A percentile compares a stretch with the other conserved stretches of the same genome.
Conservation (phyloP, 2,113 vertebrate genomes). For the Galbula dea region DNA sequence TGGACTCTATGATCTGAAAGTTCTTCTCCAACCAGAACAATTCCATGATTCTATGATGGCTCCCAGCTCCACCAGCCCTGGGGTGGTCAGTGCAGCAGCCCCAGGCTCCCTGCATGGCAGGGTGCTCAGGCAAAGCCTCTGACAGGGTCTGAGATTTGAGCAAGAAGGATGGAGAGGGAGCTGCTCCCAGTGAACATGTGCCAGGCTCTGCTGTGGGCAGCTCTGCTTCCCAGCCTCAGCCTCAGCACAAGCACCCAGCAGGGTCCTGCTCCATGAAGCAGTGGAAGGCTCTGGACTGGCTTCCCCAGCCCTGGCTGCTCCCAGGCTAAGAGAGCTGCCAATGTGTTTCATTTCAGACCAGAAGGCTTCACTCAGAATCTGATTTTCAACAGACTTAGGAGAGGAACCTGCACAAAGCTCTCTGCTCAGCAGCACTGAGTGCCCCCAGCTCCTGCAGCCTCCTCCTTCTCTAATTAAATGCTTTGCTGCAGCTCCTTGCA, state of each 20-base stretch:
- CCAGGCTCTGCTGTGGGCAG: not conserved
- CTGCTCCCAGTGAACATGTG: not conserved
- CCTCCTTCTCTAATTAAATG: not conserved
- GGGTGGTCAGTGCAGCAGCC: not conserved
- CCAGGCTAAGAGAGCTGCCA: not conserved
- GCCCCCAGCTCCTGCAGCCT: not conserved
- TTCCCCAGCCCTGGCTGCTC: not conserved
- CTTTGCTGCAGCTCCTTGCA: not conserved
- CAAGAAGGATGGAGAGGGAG: not conserved
- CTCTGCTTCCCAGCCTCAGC: not conserved
- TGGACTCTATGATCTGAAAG: not conserved
- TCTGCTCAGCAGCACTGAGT: fast-evolving
- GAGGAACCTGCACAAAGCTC: not conserved
- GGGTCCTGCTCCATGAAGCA: not conserved
- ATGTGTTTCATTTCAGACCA: not conserved
- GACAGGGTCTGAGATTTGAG: fast-evolving
- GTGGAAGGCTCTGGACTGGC: not conserved
- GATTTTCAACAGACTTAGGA: not conserved
- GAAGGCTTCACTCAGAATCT: not conserved
- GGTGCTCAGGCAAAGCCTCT: not conserved
- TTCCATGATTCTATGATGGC: not conserved
- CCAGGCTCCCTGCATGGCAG: fast-evolving
- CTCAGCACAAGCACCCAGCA: not conserved
- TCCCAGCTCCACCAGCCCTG: fast-evolving
- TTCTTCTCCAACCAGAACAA: not conserved